These are phyloP conservation scores for Ochotona curzoniae DNA, from an alignment of 2,113 vertebrate genomes.

Conservation along the genomic window DNA sequence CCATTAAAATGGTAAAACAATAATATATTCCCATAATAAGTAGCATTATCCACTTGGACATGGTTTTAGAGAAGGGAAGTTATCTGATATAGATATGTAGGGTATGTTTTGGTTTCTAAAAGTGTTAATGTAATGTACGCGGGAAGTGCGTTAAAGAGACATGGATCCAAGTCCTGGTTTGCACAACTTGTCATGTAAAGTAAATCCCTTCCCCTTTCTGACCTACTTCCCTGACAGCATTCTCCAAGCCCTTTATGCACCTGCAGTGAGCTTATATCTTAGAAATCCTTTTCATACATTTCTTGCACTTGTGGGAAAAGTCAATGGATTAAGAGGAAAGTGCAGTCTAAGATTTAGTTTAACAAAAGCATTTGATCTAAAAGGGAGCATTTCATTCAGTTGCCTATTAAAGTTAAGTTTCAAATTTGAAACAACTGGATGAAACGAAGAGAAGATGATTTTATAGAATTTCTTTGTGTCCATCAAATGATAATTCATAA, in stretches of 20 bases:
- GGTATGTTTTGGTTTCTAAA: neutral
- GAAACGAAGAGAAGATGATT: constrained; percentile 2
- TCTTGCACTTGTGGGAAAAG: neutral
- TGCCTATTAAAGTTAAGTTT: constrained; percentile 45
- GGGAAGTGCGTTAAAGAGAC: neutral
- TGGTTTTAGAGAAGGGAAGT: neutral
- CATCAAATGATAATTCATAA: constrained; percentile 19
- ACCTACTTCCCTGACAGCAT: neutral
- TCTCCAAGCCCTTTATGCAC: neutral
- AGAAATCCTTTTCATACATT: neutral
- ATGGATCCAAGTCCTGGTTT: neutral
- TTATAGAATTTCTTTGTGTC: neutral
- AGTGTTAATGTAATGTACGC: neutral
- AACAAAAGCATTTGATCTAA: neutral
- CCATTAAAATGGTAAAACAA: neutral
- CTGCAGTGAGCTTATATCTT: neutral
- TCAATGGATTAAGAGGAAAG: neutral
- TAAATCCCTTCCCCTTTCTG: neutral
- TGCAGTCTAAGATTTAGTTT: neutral
- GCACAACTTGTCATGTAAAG: neutral
- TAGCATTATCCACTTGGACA: neutral
- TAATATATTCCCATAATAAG: neutral
- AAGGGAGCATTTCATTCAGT: neutral
- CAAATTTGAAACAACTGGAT: neutral
- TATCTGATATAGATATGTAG: neutral